Evolutionary conservation across 1,140 invertebrate genomes (phyloP).

Genomic region (Pseudomyrmex flavicornis): DNA sequence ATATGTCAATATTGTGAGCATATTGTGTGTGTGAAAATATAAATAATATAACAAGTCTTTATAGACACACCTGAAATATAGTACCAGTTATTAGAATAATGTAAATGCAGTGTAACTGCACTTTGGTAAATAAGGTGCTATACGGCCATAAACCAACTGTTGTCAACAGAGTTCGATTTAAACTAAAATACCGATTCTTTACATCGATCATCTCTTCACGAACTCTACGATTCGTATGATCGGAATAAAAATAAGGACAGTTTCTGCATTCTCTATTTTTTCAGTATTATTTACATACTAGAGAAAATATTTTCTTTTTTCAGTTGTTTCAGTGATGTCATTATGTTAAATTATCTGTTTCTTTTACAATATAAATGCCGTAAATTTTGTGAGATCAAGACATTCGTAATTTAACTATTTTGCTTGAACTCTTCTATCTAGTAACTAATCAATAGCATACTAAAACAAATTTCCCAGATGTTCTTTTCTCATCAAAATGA

Average conservation of each 20-base stretch:
- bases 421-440: background rate
- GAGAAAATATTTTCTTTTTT: background rate
- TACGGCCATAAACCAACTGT: constrained; percentile 13
- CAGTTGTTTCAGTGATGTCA: too few relatives aligned
- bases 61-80: constrained; percentile 10
- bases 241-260: too few relatives aligned
- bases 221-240: background rate
- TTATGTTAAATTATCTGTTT: too few relatives aligned
- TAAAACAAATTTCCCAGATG: background rate
- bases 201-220: background rate
- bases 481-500: background rate
- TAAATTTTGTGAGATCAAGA: background rate
- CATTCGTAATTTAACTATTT: background rate
- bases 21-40: too few relatives aligned
- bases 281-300: background rate
- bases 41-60: too few relatives aligned
- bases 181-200: background rate
- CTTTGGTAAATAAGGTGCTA: background rate
- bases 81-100: background rate
- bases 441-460: background rate
- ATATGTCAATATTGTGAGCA: too few relatives aligned
- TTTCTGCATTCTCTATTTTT: background rate
- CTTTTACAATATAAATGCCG: background rate
- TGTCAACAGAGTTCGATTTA: background rate
- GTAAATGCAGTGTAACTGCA: background rate